Conservation (phyloP, 2,888 invertebrate genomes). For the Synanthedon tipuliformis region DNA sequence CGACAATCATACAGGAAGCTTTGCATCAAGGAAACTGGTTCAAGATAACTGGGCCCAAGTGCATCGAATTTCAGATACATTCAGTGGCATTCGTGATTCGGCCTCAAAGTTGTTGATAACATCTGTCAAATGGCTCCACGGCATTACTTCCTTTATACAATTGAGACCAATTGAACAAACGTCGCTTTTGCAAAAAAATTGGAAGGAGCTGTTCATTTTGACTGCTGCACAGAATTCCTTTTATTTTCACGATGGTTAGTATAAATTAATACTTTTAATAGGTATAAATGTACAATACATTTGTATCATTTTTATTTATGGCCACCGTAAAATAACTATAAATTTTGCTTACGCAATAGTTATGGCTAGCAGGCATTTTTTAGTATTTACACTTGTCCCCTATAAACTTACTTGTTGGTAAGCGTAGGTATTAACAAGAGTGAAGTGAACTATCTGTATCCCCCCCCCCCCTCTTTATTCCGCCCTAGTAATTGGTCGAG, state of each 20-base stretch:
- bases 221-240: constrained; percentile 86
- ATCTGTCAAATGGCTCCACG: constrained; percentile 83
- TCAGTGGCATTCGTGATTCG: constrained; percentile 70
- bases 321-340: too few species aligned
- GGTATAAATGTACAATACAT: too few species aligned
- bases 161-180: constrained; percentile 75
- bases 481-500: too few species aligned
- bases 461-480: too few species aligned
- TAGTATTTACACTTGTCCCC: too few species aligned
- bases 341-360: too few species aligned
- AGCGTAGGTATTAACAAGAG: too few species aligned
- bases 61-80: background rate
- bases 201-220: constrained; percentile 86
- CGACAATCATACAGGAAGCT: background rate
- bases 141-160: constrained; percentile 80
- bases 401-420: too few species aligned
- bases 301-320: too few species aligned
- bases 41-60: background rate
- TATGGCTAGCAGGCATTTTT: too few species aligned
- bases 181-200: constrained; percentile 79
- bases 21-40: background rate
- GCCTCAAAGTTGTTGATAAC: constrained; percentile 82
- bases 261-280: background rate
- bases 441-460: too few species aligned
- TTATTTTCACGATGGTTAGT: constrained; percentile 77